Conservation (phyloP, 37 sponge, comb jelly and placozoan species). For the Beroe forskalii region DNA sequence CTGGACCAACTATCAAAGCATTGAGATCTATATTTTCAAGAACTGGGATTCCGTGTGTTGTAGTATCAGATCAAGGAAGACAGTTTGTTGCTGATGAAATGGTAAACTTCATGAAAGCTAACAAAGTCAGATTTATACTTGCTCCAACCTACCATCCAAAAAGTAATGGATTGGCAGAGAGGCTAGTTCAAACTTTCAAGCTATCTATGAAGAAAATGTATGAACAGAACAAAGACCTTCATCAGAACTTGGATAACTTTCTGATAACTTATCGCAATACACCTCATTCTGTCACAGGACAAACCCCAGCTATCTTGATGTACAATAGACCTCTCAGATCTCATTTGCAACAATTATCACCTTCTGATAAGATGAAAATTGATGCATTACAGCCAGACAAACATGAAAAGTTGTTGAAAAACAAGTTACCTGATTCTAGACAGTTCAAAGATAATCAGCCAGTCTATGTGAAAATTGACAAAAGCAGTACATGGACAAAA, state of each 20-base stretch:
- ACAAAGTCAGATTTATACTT: conserved; percentile 20
- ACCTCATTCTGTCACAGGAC: conserved; percentile 40
- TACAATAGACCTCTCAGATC: background rate
- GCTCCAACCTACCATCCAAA: conserved; percentile 55
- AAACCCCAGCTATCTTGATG: background rate
- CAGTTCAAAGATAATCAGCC: background rate
- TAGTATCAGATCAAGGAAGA: conserved; percentile 61
- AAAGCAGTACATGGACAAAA: background rate
- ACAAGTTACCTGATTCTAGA: background rate
- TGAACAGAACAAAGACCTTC: background rate
- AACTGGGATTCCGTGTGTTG: background rate
- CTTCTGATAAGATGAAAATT: background rate
- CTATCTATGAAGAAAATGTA: conserved; percentile 7
- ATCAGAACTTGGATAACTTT: conserved; percentile 24
- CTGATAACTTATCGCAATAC: conserved; percentile 25
- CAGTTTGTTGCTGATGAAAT: conserved; percentile 51
- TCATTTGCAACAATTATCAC: background rate
- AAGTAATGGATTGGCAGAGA: conserved; percentile 36
- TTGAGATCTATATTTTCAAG: conserved; percentile 28
- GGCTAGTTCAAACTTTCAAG: conserved; percentile 65
- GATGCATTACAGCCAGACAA: background rate
- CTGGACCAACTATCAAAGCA: background rate
- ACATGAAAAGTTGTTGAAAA: background rate
- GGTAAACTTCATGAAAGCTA: background rate
- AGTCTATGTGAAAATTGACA: background rate